Base-by-base conservation (phyloP, 2,888 invertebrate genomes). In the Caenorhabditis wallacei region DNA sequence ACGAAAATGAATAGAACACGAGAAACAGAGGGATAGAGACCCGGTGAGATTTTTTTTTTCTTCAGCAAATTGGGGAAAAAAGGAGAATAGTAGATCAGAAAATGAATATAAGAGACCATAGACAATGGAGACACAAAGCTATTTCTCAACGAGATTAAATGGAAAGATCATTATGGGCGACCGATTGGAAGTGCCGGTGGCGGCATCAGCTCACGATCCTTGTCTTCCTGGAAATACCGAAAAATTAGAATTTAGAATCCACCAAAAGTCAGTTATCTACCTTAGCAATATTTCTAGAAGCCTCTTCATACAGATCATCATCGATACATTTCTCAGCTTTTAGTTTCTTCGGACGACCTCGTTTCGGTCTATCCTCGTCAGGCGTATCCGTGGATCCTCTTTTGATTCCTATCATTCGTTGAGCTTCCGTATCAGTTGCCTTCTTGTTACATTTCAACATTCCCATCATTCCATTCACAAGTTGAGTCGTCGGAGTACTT, bases 171-270 rank as follows among this genome's bases (percentile, higher is more conserved):
- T 75, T 30, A 75, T 35, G 72, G 66, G 20, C 82, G 69, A 37
- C 82, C 84, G 20, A 86, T 80, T 5, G 88, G 88, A 30, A 88
- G 75, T 16, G 86, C 79, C 11, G 89, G 89, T n/a, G 89, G 89
- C 1, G 89, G 89, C 89, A 89, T 89, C 75, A 89, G 51, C 37
- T 85, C 85, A 13, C 88, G 85, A 71, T 89, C 89, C 48, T 85
- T 84, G 68, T 87, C 87, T 68, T 85, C 87, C 80, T 84, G 54
- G 40, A 83, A 74, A 24, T 51, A 40, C n/a, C n/a, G n/a, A n/a
- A n/a, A n/a, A 40, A 10, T 18, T 13, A 51, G 13, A 54, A 20
- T 40, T 26, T 40, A 5, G 40, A 8, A 8, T 40, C 16, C 5
- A 13, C 2, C 11, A 40, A 40, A 40, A 30, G 30, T 35, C 35